phyloP scores from a whole-genome alignment of 2,888 invertebrate species.

The Drosophila nr. fundita region DNA sequence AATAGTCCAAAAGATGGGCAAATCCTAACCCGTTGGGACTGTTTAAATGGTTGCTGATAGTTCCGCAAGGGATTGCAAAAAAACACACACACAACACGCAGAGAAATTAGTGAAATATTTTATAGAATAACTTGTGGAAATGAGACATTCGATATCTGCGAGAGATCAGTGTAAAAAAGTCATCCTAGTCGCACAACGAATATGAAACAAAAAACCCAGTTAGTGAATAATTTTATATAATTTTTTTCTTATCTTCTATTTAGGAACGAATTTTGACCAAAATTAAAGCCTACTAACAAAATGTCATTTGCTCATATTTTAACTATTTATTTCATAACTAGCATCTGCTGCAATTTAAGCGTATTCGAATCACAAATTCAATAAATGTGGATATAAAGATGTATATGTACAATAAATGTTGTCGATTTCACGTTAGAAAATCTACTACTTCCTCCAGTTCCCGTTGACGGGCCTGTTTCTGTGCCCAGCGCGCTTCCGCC shows the following conservation, averaged over 20 bases:
- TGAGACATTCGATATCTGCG: background rate
- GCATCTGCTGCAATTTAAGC: constrained; percentile 57
- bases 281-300: background rate
- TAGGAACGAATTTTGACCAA: constrained; percentile 2
- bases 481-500: constrained; percentile 91
- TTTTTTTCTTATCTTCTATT: background rate
- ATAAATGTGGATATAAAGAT: background rate
- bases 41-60: background rate
- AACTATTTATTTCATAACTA: constrained; percentile 62
- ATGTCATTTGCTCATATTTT: constrained; percentile 16
- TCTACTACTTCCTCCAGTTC: constrained; percentile 91
- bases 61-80: constrained; percentile 44
- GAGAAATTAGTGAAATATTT: background rate
- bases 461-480: constrained; percentile 90
- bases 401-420: constrained; percentile 23
- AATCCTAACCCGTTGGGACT: background rate
- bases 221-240: background rate
- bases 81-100: background rate
- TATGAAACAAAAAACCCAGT: constrained; percentile 4
- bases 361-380: constrained; percentile 69
- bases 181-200: constrained; percentile 13
- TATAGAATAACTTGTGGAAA: background rate
- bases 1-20: background rate
- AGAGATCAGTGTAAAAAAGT: constrained; percentile 4
- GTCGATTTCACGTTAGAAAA: constrained; percentile 86